Base-by-base conservation (phyloP, 2,888 invertebrate genomes). In the Cerastis rubricosa region DNA sequence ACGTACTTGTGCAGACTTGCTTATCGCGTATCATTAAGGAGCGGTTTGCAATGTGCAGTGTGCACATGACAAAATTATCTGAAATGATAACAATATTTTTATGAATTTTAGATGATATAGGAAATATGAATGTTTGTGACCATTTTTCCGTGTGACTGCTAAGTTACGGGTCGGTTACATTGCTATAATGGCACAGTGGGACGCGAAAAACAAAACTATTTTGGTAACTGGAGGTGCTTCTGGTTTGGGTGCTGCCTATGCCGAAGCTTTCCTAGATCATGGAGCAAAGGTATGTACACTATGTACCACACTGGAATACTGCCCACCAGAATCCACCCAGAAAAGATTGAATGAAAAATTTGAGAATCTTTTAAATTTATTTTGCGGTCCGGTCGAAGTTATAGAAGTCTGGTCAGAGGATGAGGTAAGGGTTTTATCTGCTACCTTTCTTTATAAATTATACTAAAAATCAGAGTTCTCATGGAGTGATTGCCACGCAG, bases 231-330 rank as follows among this genome's bases (percentile, higher is more conserved):
- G 93, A 14, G 93, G 90, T 5, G 93, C 93, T 19, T 92, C 92
- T 0, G 93, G 93, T 0, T 78, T 93, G 14, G 94, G 94, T 6
- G 92, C 92, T 2, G 84, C 81, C 1, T 91, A 91, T 29, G 92
- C 85, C 7, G 85, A 92, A 76, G 79, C 71, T 19, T 93, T 92
- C 74, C 83, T 93, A 0, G 84, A 88, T 51, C 86, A 84, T 63
- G 93, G 93, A 45, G 92, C 92, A 17, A 89, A 92, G 90, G 93
- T 92, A 85, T 57, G n/a, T n/a, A n/a, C n/a, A n/a, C n/a, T n/a
- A n/a, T n/a, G 68, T 77, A 59, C 45, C 22, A 12, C 49, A 51
- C 3, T 9, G 9, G 0, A 14, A 17, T 11, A 22, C 14, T 61
- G 8, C 5, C 9, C 9, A 12, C 12, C 59, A 59, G 43, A 43